Percentiles rank a stretch among this genome's conserved stretches.
These are phyloP conservation scores for Ophthalmolycus amberensis DNA, from an alignment of 2,113 vertebrate species.

Conservation along the genomic window DNA sequence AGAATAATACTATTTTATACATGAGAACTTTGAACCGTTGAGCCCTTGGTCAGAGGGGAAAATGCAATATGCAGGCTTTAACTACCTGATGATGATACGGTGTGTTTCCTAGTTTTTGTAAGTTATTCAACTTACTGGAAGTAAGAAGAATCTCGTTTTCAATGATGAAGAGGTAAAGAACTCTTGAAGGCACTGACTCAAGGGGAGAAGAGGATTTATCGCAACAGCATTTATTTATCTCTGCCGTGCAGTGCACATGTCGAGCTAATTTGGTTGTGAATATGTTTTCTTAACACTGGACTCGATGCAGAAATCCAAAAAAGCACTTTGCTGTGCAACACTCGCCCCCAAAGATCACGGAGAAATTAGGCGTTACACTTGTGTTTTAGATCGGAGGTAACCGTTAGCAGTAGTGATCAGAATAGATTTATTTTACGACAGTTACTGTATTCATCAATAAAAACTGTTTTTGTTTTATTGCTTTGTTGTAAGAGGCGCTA, in stretches of 20 bases:
- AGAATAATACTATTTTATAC: constrained; percentile 64
- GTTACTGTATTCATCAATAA: constrained; percentile 38
- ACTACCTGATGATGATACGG: constrained; percentile 61
- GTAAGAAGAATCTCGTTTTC: constrained; percentile 32
- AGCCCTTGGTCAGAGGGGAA: constrained; percentile 36
- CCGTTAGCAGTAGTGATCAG: constrained; percentile 26
- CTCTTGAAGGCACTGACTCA: constrained; percentile 55
- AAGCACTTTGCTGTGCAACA: constrained; percentile 66
- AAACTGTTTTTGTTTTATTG: constrained; percentile 17
- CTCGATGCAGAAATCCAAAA: constrained; percentile 73
- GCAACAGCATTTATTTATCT: constrained; percentile 60
- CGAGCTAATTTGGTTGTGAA: constrained; percentile 46
- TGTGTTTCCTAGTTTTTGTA: constrained; percentile 58
- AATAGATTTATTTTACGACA: constrained; percentile 44
- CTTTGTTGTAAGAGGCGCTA: constrained; percentile 53
- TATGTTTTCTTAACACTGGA: constrained; percentile 69
- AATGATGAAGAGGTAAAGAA: constrained; percentile 37
- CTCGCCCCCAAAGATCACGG: constrained; percentile 72
- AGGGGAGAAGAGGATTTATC: constrained; percentile 54
- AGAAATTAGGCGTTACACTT: constrained; percentile 48
- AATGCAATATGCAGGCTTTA: constrained; percentile 68
- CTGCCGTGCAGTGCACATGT: constrained; percentile 45
- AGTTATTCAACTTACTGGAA: constrained; percentile 38
- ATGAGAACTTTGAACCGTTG: constrained; percentile 15
- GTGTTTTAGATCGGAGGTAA: constrained; percentile 33